Conservation (phyloP, 35 echinoderm and acorn worm species). For the Apostichopus californicus region DNA sequence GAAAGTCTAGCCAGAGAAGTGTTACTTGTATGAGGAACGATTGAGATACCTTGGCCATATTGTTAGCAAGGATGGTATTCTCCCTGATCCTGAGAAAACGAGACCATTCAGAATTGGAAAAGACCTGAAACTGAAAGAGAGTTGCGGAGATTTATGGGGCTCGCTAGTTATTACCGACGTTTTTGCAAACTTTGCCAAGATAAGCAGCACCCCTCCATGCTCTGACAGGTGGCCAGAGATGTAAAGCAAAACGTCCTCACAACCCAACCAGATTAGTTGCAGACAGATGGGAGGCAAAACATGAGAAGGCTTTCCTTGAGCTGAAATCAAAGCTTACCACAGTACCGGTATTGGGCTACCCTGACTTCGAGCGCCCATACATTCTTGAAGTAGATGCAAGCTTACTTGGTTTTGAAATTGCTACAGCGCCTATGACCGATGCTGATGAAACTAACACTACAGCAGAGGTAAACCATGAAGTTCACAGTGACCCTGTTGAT, state of each 20-base stretch:
- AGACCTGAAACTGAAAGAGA: constrained; percentile 53
- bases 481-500: too few species aligned
- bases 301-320: not conserved
- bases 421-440: too few species aligned
- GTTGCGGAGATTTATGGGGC: constrained; percentile 64
- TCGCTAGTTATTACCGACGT: constrained; percentile 72
- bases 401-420: constrained; percentile 11
- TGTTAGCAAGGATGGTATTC: constrained; percentile 31
- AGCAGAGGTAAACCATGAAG: too few species aligned
- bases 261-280: not conserved
- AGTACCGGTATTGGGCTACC: constrained; percentile 29
- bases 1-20: not conserved
- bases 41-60: not conserved
- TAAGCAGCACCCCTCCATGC: constrained; percentile 74
- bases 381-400: constrained; percentile 55
- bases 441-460: too few species aligned
- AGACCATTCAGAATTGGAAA: constrained; percentile 55
- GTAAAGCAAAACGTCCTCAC: constrained; percentile 32
- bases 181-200: constrained; percentile 69
- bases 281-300: constrained; percentile 63
- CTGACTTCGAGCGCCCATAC: not conserved
- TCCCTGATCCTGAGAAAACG: constrained; percentile 66
- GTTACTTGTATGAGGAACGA: not conserved
- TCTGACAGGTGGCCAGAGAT: constrained; percentile 18
- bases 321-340: not conserved